A percentile compares a stretch with the other conserved stretches of the same genome.
Evolutionary conservation across 1,140 invertebrate species (phyloP).

Genomic region (Coenobita brevimanus): DNA sequence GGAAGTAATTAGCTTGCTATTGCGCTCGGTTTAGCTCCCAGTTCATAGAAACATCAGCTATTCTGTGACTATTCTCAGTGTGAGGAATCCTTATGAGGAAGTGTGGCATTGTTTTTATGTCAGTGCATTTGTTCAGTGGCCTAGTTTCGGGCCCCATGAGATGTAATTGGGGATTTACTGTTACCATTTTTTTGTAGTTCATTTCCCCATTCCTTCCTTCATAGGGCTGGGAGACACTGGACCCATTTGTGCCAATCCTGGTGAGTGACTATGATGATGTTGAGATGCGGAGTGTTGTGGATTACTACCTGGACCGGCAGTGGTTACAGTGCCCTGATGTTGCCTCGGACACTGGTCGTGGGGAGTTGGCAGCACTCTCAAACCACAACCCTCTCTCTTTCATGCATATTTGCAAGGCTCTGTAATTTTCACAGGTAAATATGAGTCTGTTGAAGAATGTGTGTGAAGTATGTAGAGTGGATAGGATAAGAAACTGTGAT

Average conservation of each 20-base stretch:
- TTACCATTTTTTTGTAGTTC: neutral
- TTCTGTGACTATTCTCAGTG: too few species aligned
- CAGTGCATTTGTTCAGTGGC: neutral
- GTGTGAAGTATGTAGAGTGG: too few species aligned
- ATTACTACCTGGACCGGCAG: slow-evolving; percentile 46
- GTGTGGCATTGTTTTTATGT: neutral
- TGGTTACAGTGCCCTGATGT: slow-evolving; percentile 47
- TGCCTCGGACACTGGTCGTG: slow-evolving; percentile 8
- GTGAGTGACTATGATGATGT: slow-evolving; percentile 29
- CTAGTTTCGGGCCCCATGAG: neutral
- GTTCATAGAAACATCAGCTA: too few species aligned
- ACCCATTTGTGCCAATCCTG: slow-evolving; percentile 51
- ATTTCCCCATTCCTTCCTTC: neutral
- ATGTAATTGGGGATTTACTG: neutral
- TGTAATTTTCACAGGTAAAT: slow-evolving; percentile 5
- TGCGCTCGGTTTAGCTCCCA: too few species aligned
- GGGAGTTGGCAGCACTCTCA: slow-evolving; percentile 22
- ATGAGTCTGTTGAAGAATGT: neutral
- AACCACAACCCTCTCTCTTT: slow-evolving; percentile 15
- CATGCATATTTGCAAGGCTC: slow-evolving; percentile 21
- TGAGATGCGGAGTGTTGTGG: slow-evolving; percentile 42
- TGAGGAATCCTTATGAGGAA: too few species aligned
- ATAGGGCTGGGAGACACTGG: slow-evolving; percentile 55
- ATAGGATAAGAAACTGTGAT: too few species aligned
- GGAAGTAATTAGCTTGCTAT: too few species aligned